phyloP scores from a whole-genome alignment of 2,888 invertebrate genomes.

The Teleogryllus oceanicus region DNA sequence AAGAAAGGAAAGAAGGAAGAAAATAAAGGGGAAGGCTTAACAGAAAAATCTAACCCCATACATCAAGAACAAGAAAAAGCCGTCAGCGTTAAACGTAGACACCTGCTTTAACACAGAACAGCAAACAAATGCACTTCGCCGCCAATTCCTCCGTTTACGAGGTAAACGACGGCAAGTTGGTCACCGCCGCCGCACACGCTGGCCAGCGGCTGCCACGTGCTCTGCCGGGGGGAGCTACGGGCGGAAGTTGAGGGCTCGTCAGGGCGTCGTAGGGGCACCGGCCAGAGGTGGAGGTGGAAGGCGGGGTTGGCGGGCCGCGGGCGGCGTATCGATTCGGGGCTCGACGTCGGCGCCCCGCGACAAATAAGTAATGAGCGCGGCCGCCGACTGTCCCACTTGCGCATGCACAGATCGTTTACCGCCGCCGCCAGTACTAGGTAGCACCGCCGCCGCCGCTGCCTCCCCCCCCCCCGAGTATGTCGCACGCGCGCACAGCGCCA shows the following conservation, averaged over 20 bases:
- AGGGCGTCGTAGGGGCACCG: background rate
- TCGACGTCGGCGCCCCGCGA: background rate
- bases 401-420: constrained; percentile 18
- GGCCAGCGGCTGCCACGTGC: no score
- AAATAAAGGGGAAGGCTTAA: no score
- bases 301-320: constrained; percentile 1
- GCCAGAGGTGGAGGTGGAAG: background rate
- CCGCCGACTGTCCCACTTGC: constrained; percentile 18
- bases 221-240: background rate
- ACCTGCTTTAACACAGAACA: no score
- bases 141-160: no score
- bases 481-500: no score
- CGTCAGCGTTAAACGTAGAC: no score
- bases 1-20: no score
- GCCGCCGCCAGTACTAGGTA: background rate
- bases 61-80: no score
- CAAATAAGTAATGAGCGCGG: constrained; percentile 18
- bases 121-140: no score
- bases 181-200: no score
- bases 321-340: background rate
- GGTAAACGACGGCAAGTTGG: no score
- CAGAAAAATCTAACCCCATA: no score
- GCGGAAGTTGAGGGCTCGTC: background rate
- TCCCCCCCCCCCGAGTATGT: background rate
- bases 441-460: background rate